phyloP scores from a whole-genome alignment of 2,113 vertebrate genomes.

The Miniopterus natalensis region DNA sequence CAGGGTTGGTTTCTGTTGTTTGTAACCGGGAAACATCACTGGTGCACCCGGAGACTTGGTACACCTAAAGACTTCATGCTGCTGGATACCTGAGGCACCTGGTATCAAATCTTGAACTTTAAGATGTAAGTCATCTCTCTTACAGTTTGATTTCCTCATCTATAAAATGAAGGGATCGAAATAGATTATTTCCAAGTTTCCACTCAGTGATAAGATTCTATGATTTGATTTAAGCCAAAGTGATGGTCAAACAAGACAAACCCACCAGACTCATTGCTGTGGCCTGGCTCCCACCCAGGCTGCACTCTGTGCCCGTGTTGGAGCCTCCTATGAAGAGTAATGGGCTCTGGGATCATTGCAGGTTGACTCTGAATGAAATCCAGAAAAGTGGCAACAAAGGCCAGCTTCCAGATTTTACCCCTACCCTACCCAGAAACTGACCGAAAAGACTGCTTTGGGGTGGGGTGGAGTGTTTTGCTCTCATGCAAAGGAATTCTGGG shows the following conservation, averaged over 20 bases:
- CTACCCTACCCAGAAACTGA: neutral
- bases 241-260: constrained; percentile 25
- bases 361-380: neutral
- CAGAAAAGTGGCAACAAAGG: neutral
- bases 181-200: constrained; percentile 49
- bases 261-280: neutral
- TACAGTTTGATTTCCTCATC: neutral
- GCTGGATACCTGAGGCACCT: neutral
- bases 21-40: neutral
- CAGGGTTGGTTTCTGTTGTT: neutral
- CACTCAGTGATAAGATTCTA: constrained; percentile 9
- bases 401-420: neutral
- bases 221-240: neutral
- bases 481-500: constrained; percentile 24
- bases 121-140: neutral
- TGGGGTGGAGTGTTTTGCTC: neutral
- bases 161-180: neutral
- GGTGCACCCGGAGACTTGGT: neutral
- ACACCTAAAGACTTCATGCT: neutral
- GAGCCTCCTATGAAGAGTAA: neutral
- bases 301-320: neutral
- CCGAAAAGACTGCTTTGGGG: neutral
- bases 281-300: constrained; percentile 26
- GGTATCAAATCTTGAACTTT: neutral
- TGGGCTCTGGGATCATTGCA: neutral